Percentiles rank a stretch among this genome's conserved stretches.
phyloP scores from a whole-genome alignment of 2,113 vertebrate genomes.

The Mugil cephalus region DNA sequence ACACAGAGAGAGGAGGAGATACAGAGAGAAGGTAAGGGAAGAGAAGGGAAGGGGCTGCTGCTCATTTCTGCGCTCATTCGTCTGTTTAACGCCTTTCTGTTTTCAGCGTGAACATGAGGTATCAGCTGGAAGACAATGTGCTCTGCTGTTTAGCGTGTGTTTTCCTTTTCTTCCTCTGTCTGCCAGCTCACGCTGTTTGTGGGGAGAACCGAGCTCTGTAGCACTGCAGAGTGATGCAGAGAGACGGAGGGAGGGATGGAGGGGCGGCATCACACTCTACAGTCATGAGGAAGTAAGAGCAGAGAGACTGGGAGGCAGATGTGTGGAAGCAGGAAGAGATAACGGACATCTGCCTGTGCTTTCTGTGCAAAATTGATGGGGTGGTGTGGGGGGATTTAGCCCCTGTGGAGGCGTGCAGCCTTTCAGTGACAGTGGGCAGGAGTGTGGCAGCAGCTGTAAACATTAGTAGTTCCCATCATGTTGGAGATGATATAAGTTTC shows the following conservation, averaged over 20 bases:
- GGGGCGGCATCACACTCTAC: slow-evolving; percentile 49
- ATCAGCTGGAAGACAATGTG: slow-evolving; percentile 30
- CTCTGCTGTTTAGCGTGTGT: slow-evolving; percentile 15
- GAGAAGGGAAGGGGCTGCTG: slow-evolving; percentile 50
- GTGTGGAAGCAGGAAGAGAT: slow-evolving; percentile 21
- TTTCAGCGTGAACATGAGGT: slow-evolving; percentile 4
- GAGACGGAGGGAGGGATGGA: slow-evolving; percentile 54
- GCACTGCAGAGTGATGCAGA: slow-evolving; percentile 78
- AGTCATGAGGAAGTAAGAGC: slow-evolving; percentile 51
- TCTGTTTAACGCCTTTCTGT: slow-evolving; percentile 24
- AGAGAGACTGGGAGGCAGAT: slow-evolving; percentile 13
- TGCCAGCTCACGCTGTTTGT: slow-evolving; percentile 51
- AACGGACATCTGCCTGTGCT: slow-evolving; percentile 36
- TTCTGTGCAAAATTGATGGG: slow-evolving; percentile 22
- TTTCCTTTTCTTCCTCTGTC: slow-evolving; percentile 53
- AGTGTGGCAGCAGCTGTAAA: slow-evolving; percentile 59
- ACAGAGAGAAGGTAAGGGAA: slow-evolving; percentile 53
- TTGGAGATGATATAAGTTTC: slow-evolving; percentile 61
- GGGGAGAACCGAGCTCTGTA: slow-evolving; percentile 47
- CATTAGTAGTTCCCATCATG: slow-evolving; percentile 54
- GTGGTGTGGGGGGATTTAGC: not conserved
- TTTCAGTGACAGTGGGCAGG: slow-evolving; percentile 19
- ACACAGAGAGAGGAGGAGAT: slow-evolving; percentile 47
- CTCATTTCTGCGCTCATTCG: slow-evolving; percentile 2
- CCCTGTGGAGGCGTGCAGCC: not conserved